phyloP scores from a whole-genome alignment of 2,888 invertebrate species.

The Watsonalla cultraria region DNA sequence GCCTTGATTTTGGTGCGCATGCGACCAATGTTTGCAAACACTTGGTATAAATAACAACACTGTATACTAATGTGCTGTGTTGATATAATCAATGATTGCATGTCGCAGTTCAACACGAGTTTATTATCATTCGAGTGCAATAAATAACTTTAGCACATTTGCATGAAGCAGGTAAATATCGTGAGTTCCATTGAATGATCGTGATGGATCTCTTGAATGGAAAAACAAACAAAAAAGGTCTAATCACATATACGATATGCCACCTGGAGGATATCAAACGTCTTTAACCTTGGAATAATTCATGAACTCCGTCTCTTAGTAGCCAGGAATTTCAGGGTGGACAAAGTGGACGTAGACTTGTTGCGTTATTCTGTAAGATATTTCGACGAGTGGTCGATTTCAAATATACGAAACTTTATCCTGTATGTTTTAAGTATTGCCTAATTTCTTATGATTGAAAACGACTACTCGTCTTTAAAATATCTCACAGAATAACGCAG shows the following conservation, averaged over 20 bases:
- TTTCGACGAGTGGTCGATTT: too few relatives aligned
- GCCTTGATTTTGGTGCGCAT: neutral
- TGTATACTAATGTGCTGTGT: neutral
- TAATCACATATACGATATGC: neutral
- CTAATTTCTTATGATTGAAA: too few relatives aligned
- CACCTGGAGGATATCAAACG: neutral
- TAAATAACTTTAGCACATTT: neutral
- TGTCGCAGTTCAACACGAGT: neutral
- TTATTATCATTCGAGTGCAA: neutral
- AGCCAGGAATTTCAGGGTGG: too few relatives aligned
- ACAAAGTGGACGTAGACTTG: too few relatives aligned
- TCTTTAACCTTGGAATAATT: too few relatives aligned
- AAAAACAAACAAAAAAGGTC: neutral
- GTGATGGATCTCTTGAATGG: neutral
- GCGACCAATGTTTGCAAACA: slow-evolving; percentile 2
- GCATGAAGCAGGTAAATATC: neutral
- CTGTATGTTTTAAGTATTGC: too few relatives aligned
- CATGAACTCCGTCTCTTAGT: too few relatives aligned
- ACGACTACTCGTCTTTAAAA: too few relatives aligned
- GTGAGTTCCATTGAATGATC: neutral
- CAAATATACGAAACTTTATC: too few relatives aligned
- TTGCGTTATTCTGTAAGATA: too few relatives aligned
- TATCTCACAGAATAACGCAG: too few relatives aligned
- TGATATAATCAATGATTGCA: neutral
- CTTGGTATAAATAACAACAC: neutral